Evolutionary conservation across 2,113 vertebrate genomes (phyloP), one percentile per base, ranked within the genome.

Genomic region (Pao palembangensis): DNA sequence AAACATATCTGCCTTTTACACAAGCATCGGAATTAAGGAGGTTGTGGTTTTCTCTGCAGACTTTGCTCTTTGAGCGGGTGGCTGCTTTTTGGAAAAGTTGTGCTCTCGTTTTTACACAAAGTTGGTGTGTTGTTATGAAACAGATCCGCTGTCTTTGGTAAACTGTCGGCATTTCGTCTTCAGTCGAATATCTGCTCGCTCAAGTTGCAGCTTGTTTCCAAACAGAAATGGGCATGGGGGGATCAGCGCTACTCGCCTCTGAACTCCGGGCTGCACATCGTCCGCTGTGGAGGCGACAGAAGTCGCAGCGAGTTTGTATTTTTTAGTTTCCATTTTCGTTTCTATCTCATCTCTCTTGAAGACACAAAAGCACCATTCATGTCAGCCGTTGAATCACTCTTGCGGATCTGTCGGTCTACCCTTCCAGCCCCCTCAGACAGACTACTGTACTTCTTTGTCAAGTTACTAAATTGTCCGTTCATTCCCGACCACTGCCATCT

Each of bases 301-400:
- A 76, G 69, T 72, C 57, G 75, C 55, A 58, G 68, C 66, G 54
- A 76, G 78, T 86, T 80, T 85, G 73, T 70, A 8, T 38, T 10
- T 8, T 10, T 12, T 2, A 12, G 8, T 38, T 38, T 4, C 34
- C 34, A 38, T 38, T 60, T 74, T 15, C 25, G n/a, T 28, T 16
- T 10, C n/a, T 61, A 28, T 63, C 77, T 74, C 55, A 62, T 83
- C 75, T 85, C 74, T 85, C 51, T 65, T 61, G 23, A 57, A 61
- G 41, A 78, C 57, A 91, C 87, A 91, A 84, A 86, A 80, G 76
- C 66, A 56, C 81, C 63, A 90, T 92, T 91, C 86, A 91, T 81
- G 73, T 70, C 73, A n/a, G 62, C 64, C 23, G 70, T 80, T 72
- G 57, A 73, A 62, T 80, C 75, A 79, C 84, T 71, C 71, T 80